Base-by-base conservation (phyloP, 2,888 invertebrate genomes). In the Pollenia amentaria region DNA sequence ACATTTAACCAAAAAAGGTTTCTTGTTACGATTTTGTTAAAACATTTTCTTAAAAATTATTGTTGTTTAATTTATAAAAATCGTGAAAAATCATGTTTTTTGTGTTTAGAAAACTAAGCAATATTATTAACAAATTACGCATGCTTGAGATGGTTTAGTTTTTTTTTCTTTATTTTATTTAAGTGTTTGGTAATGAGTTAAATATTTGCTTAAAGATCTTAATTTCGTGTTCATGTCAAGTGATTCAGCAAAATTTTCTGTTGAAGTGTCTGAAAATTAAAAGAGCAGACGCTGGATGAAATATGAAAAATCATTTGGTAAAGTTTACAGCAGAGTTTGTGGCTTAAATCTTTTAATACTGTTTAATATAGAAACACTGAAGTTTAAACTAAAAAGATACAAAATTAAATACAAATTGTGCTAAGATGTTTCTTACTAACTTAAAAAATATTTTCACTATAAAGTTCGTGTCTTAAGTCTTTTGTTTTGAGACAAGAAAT, bases 41-140 rank as follows among this genome's bases (percentile, higher is more conserved):
- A 42, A 60, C 29, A 29, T 62, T 62, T 75, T 51, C 10, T 16
- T 62, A 3, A 40, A 29, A 29, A 29, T 29, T n/a, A 6, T 29
- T 29, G 29, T 29, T 29, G 12, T 29, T 38, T 29, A 40, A 14
- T 46, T 79, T 69, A 7, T 10, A 9, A 57, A 48, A 64, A 46
- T 64, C 40, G 42, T 51, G 16, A 6, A 78, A 79, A 84, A 67
- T 79, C 73, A 84, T 84, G 40, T 65, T 55, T 72, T 55, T 3
- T 16, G 16, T 64, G 64, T 55, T 40, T 64, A 9, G 51, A 67
- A 60, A 69, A 65, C 7, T 51, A 7, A 64, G 10, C 38, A 14
- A 64, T 40, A 51, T 12, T 40, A 55, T 64, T 42, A 46, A 38
- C 57, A 73, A 60, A 78, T 75, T 69, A 75, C 62, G 73, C 84